A percentile compares a stretch with the other conserved stretches of the same genome.
phyloP scores from a whole-genome alignment of 2,888 invertebrate species.

The Diabrotica balteata region DNA sequence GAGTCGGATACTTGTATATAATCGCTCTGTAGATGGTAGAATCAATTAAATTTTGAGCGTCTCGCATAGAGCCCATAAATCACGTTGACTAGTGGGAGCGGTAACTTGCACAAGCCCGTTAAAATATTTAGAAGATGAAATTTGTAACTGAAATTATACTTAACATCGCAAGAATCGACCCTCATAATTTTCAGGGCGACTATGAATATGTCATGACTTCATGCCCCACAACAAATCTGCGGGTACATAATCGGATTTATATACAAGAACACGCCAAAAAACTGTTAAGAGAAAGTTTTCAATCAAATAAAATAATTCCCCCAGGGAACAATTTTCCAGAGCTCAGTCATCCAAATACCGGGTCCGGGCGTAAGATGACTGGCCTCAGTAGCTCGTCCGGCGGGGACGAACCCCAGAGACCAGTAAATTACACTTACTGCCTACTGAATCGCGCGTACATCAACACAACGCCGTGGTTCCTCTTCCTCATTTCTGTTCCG shows the following conservation, averaged over 20 bases:
- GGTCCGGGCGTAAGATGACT: conserved; percentile 51
- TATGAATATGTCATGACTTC: conserved; percentile 59
- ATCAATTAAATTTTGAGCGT: conserved; percentile 30
- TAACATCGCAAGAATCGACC: conserved; percentile 53
- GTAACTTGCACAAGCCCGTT: conserved; percentile 56
- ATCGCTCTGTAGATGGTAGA: conserved; percentile 27
- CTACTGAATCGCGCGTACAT: conserved; percentile 60
- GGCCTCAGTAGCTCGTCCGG: conserved; percentile 45
- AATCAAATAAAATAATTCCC: conserved; percentile 79
- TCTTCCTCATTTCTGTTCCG: conserved; percentile 3
- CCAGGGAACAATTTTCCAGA: conserved; percentile 74
- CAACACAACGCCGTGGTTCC: conserved; percentile 52
- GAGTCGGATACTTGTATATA: conserved; percentile 1
- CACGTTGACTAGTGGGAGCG: conserved; percentile 36
- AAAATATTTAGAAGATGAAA: conserved; percentile 59
- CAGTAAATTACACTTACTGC: conserved; percentile 63
- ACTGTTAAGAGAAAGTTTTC: conserved; percentile 63
- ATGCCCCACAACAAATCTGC: conserved; percentile 60
- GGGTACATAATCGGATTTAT: conserved; percentile 62
- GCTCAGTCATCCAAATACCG: conserved; percentile 62
- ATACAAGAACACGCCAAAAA: conserved; percentile 58
- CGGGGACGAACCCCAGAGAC: conserved; percentile 55
- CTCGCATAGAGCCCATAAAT: conserved; percentile 31
- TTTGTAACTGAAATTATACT: conserved; percentile 59
- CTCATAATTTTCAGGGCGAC: conserved; percentile 55